Evolutionary conservation across 2,113 vertebrate genomes (phyloP).

Genomic region (Poeciliopsis prolifica): DNA sequence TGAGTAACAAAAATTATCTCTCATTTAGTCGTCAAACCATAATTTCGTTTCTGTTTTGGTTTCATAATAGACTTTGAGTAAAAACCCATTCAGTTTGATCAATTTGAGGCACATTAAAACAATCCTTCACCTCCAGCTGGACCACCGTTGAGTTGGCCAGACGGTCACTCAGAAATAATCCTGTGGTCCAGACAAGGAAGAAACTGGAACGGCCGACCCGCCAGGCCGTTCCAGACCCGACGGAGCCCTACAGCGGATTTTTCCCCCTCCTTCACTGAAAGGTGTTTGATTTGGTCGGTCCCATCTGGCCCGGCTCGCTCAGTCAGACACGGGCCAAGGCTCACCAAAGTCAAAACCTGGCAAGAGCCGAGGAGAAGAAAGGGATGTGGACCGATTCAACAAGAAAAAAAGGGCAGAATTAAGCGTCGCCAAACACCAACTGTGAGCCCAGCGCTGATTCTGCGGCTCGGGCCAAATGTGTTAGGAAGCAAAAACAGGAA

Average conservation of each 20-base stretch:
- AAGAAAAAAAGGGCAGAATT: slow-evolving; percentile 1
- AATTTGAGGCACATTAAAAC: slow-evolving; percentile 5
- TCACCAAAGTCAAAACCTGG: slow-evolving; percentile 39
- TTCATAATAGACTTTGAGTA: not conserved
- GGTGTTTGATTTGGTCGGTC: slow-evolving; percentile 62
- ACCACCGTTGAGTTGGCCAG: slow-evolving; percentile 57
- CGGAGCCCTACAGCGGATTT: slow-evolving; percentile 37
- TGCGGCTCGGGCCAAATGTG: not conserved
- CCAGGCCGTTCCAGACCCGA: slow-evolving; percentile 44
- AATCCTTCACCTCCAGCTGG: slow-evolving; percentile 30
- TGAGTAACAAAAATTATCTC: not conserved
- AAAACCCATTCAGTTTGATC: not conserved
- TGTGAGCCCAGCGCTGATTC: not conserved
- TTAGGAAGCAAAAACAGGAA: not conserved
- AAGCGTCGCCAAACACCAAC: not conserved
- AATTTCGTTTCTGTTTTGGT: not conserved
- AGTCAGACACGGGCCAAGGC: slow-evolving; percentile 13
- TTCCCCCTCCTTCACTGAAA: slow-evolving; percentile 1
- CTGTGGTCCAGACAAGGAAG: slow-evolving; percentile 28
- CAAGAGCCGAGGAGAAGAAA: slow-evolving; percentile 12
- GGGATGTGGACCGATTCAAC: slow-evolving; percentile 17
- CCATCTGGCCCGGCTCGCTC: slow-evolving; percentile 23
- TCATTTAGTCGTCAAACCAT: not conserved
- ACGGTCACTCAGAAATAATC: slow-evolving; percentile 8
- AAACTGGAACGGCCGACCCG: slow-evolving; percentile 17